phyloP scores from a whole-genome alignment of 2,113 vertebrate species.

The Pan troglodytes region DNA sequence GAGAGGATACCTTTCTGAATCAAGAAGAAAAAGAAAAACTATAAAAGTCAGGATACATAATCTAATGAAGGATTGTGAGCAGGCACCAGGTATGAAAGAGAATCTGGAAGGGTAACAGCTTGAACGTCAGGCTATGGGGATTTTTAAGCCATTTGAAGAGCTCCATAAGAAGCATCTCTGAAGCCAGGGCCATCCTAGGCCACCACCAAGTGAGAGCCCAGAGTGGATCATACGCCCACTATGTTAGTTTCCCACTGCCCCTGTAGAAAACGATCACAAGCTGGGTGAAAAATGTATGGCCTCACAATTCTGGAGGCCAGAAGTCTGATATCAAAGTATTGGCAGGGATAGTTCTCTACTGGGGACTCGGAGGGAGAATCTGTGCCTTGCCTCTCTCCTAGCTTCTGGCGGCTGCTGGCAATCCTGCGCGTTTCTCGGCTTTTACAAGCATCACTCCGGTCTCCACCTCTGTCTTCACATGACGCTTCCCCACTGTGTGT shows the following conservation, averaged over 20 bases:
- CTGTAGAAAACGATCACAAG: not conserved
- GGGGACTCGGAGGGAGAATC: not conserved
- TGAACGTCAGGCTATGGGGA: not conserved
- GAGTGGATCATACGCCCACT: not conserved
- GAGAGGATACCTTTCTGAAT: slow-evolving; percentile 5
- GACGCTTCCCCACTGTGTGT: not conserved
- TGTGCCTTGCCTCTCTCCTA: not conserved
- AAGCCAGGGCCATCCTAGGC: not conserved
- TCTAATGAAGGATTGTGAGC: not conserved
- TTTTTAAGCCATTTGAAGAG: not conserved
- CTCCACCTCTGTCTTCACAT: not conserved
- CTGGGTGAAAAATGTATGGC: not conserved
- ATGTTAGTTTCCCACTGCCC: not conserved
- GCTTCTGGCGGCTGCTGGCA: not conserved
- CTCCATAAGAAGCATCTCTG: not conserved
- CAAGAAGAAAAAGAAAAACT: not conserved
- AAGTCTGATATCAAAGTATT: not conserved
- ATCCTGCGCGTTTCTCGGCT: not conserved
- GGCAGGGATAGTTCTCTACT: not conserved
- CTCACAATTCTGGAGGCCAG: not conserved
- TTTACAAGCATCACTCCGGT: too few relatives aligned
- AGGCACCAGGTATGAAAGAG: not conserved
- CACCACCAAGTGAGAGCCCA: not conserved
- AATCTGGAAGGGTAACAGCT: not conserved
- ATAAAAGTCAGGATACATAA: not conserved